Evolutionary conservation across 2,113 vertebrate genomes (phyloP).

Genomic region (Notiomystis cincta): DNA sequence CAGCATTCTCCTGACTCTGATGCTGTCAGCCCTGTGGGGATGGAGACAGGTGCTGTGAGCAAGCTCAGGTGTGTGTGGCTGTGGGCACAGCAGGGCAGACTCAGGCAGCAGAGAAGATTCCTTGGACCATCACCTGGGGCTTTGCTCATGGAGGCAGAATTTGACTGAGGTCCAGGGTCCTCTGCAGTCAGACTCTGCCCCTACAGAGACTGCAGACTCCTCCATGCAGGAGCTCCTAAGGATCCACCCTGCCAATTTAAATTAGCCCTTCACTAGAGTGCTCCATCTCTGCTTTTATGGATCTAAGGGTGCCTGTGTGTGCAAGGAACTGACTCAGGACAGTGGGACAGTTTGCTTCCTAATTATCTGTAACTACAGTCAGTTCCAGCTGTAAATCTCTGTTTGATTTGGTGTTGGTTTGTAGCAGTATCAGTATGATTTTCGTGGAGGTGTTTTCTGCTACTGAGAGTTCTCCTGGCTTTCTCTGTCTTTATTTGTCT

Average conservation of each 20-base stretch:
- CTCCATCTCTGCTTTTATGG: background rate
- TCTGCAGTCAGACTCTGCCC: background rate
- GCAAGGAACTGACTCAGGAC: background rate
- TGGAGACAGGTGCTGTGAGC: background rate
- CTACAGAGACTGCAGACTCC: background rate
- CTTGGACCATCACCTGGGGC: background rate
- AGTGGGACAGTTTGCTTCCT: background rate
- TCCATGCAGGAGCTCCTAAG: background rate
- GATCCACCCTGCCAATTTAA: background rate
- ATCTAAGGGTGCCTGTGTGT: background rate
- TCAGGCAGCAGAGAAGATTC: background rate
- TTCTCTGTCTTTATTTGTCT: background rate
- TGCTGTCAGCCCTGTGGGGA: background rate
- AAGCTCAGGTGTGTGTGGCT: background rate
- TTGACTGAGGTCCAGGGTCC: background rate
- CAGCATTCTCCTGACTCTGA: background rate
- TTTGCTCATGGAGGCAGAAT: background rate
- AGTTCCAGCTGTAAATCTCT: background rate
- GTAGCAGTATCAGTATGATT: background rate
- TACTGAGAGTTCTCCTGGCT: background rate
- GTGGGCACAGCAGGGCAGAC: background rate
- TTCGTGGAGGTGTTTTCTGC: background rate
- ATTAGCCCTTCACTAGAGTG: background rate
- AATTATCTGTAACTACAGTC: background rate
- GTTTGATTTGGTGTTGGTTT: background rate